Evolutionary conservation across 2,888 invertebrate genomes (phyloP).

Genomic region (Morpho helenor): DNA sequence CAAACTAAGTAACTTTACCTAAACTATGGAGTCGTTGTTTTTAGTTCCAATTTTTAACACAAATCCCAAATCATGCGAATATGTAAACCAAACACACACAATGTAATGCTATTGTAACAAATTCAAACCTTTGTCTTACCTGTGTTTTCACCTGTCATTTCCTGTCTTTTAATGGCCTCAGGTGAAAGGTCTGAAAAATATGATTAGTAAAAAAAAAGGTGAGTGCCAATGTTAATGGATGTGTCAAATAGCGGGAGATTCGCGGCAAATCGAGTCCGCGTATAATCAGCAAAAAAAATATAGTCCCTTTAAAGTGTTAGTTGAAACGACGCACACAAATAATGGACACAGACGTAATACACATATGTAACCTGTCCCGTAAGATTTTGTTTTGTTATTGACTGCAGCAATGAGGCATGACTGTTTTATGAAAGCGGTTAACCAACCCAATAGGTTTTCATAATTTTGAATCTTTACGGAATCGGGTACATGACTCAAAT

Average conservation of each 20-base stretch:
- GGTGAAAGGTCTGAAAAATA: slow-evolving; percentile 82
- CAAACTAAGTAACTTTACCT: too few species aligned
- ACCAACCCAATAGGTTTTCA: not conserved
- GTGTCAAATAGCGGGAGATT: slow-evolving; percentile 36
- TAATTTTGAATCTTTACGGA: too few species aligned
- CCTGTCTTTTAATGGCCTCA: slow-evolving; percentile 81
- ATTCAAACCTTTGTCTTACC: slow-evolving; percentile 54
- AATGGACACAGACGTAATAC: slow-evolving; percentile 5
- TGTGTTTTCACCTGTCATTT: slow-evolving; percentile 81
- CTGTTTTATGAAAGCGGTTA: not conserved
- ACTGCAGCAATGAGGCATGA: not conserved
- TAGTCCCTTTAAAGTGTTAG: slow-evolving; percentile 27
- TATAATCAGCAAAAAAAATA: slow-evolving; percentile 5
- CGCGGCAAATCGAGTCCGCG: slow-evolving; percentile 17
- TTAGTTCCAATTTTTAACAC: not conserved
- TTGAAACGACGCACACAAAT: slow-evolving; percentile 15
- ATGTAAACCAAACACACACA: slow-evolving; percentile 9
- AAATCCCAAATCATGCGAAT: slow-evolving; percentile 17
- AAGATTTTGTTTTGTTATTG: not conserved
- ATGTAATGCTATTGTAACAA: too few species aligned
- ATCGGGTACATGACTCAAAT: too few species aligned
- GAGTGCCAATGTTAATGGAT: slow-evolving; percentile 34
- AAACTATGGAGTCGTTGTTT: too few species aligned
- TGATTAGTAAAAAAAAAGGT: slow-evolving; percentile 51
- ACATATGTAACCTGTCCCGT: slow-evolving; percentile 4